Evolutionary conservation across 1,140 invertebrate species (phyloP).

Genomic region (Cydia pomonella): DNA sequence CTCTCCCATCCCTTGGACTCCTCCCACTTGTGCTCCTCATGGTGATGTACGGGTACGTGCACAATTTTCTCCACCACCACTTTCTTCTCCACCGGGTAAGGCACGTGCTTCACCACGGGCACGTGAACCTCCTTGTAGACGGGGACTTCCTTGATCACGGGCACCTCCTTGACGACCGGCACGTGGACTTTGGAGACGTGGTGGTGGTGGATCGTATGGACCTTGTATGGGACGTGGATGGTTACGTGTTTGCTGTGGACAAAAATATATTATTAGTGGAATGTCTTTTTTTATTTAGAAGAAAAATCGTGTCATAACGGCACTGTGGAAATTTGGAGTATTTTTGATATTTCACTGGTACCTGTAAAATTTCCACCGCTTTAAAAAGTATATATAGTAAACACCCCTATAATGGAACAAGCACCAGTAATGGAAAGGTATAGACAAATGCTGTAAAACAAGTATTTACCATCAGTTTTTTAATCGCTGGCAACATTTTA

Average conservation of each 20-base stretch:
- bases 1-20: conserved; percentile 66
- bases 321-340: no score
- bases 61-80: conserved; percentile 73
- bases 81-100: conserved; percentile 70
- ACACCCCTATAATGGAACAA: no score
- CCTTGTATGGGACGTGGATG: conserved; percentile 84
- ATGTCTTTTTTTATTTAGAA: no score
- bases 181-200: conserved; percentile 82
- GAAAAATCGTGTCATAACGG: no score
- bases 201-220: conserved; percentile 84
- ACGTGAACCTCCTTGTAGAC: conserved; percentile 34
- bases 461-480: no score
- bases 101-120: conserved; percentile 67
- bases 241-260: conserved; percentile 80
- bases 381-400: no score
- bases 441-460: no score
- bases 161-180: conserved; percentile 74
- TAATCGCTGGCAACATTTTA: no score
- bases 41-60: conserved; percentile 62
- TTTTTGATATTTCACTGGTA: no score
- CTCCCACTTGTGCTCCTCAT: conserved; percentile 52
- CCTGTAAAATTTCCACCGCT: no score
- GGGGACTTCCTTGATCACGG: conserved; percentile 65
- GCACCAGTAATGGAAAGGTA: no score
- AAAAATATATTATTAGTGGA: conserved; percentile 33